Evolutionary conservation across 2,797 vertebrate genomes (phyloP).

Genomic region (Sarcoramphus papa): DNA sequence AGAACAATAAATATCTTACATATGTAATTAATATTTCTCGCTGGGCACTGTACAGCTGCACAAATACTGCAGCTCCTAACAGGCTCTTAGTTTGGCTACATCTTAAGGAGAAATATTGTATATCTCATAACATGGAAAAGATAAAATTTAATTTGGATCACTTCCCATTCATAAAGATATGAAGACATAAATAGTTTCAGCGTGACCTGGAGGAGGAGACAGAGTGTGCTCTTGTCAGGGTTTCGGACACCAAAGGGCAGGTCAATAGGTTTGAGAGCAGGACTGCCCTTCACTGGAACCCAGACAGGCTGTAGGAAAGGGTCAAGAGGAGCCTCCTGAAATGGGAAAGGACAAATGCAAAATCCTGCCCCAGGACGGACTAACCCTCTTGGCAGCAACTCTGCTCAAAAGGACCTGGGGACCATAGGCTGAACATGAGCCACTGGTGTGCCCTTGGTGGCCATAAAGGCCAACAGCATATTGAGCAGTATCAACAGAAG

Average conservation of each 20-base stretch:
- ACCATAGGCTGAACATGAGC: not conserved
- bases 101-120: not conserved
- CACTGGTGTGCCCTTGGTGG: not conserved
- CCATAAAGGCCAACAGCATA: not conserved
- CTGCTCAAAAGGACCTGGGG: not conserved
- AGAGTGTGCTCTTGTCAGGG: not conserved
- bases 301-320: not conserved
- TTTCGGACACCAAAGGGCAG: not conserved
- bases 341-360: not conserved
- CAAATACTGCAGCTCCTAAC: not conserved
- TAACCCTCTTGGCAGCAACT: not conserved
- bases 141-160: not conserved
- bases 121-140: not conserved
- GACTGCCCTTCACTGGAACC: not conserved
- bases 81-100: not conserved
- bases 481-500: not conserved
- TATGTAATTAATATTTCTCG: not conserved
- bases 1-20: constrained; percentile 1
- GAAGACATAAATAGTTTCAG: not conserved
- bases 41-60: not conserved
- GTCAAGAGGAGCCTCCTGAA: not conserved
- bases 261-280: not conserved
- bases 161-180: not conserved
- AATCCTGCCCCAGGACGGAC: not conserved
- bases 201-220: not conserved